Conservation (phyloP, 2,113 vertebrate species). For the Tragelaphus imberbis region DNA sequence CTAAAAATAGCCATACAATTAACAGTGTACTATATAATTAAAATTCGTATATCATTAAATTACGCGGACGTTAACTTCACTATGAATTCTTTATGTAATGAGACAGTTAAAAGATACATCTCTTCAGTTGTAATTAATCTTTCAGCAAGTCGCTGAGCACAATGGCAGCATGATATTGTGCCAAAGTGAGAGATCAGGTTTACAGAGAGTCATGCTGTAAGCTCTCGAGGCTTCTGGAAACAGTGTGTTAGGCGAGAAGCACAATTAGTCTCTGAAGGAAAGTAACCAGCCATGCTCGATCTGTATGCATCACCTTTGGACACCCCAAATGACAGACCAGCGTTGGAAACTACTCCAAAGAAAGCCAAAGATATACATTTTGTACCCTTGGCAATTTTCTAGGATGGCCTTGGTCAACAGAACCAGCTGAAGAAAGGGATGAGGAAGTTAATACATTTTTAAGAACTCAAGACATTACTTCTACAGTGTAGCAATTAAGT, state of each 20-base stretch:
- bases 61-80: constrained; percentile 66
- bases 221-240: constrained; percentile 52
- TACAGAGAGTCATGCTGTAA: constrained; percentile 53
- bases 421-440: constrained; percentile 25
- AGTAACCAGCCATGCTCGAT: constrained; percentile 39
- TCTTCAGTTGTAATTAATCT: constrained; percentile 68
- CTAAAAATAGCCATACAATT: constrained; percentile 67
- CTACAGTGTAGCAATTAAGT: constrained; percentile 51
- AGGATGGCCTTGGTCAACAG: constrained; percentile 36
- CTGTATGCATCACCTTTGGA: constrained; percentile 8
- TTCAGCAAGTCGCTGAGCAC: constrained; percentile 61
- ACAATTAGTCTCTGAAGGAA: constrained; percentile 54
- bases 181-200: constrained; percentile 46
- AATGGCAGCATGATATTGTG: constrained; percentile 49
- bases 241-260: constrained; percentile 40
- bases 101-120: constrained; percentile 72
- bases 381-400: constrained; percentile 32
- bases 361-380: constrained; percentile 19
- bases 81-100: constrained; percentile 75
- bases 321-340: constrained; percentile 1
- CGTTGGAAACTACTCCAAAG: neutral
- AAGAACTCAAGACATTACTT: constrained; percentile 68
- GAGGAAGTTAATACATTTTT: constrained; percentile 46
- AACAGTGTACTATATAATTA: constrained; percentile 70
- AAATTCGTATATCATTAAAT: constrained; percentile 62